phyloP scores from a whole-genome alignment of 2,113 vertebrate genomes.

The Megaceryle maxima region DNA sequence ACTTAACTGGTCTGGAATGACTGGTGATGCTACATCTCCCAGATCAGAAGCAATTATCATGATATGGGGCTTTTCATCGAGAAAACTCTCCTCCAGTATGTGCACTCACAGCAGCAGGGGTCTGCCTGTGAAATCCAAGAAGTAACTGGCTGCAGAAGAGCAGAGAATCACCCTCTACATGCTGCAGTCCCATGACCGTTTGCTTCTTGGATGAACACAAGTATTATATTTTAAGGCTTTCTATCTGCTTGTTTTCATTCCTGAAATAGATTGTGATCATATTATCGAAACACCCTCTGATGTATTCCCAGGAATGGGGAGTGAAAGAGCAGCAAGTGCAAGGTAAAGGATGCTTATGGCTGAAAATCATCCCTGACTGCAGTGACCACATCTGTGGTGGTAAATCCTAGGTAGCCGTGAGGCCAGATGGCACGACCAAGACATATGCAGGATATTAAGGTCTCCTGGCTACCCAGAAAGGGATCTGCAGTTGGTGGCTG shows the following conservation, averaged over 20 bases:
- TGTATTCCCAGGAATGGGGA: not conserved
- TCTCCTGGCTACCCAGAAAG: not conserved
- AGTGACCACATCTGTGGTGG: not conserved
- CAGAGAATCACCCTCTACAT: conserved; percentile 48
- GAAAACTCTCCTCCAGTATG: fast-evolving
- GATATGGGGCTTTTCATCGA: not conserved
- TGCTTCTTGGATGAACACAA: not conserved
- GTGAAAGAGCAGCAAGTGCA: not conserved
- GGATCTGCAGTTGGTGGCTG: not conserved
- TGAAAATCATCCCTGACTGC: not conserved
- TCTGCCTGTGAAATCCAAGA: conserved; percentile 6
- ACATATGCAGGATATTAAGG: not conserved
- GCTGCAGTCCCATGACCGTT: not conserved
- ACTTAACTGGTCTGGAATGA: not conserved
- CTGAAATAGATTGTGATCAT: not conserved
- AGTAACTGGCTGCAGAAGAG: not conserved
- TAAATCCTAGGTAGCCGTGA: not conserved
- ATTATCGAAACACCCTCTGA: not conserved
- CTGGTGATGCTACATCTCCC: not conserved
- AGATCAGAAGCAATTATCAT: not conserved
- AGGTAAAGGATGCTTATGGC: not conserved
- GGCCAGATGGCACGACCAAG: not conserved
- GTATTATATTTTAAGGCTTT: not conserved
- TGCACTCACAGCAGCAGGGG: not conserved
- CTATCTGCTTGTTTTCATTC: not conserved